Evolutionary conservation across 2,113 vertebrate species (phyloP).

Genomic region (Emydocephalus ijimae): DNA sequence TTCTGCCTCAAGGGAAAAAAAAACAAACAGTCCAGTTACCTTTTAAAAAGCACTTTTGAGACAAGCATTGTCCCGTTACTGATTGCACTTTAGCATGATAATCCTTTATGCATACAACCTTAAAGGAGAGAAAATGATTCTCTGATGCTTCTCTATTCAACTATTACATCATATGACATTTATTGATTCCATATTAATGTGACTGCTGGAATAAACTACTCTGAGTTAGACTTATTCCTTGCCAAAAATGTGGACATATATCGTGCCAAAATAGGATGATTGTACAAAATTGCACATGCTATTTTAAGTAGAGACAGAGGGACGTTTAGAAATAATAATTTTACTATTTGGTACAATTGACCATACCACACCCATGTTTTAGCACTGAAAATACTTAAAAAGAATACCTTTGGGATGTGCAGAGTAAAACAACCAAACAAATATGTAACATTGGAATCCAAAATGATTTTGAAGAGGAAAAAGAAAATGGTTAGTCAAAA

Average conservation of each 20-base stretch:
- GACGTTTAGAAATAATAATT: background rate
- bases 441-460: background rate
- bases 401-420: background rate
- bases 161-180: background rate
- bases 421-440: background rate
- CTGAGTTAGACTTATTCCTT: background rate
- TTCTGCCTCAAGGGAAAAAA: too few relatives aligned
- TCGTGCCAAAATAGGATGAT: background rate
- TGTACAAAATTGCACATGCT: background rate
- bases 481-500: background rate
- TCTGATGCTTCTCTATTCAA: background rate
- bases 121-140: background rate
- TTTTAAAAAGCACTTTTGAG: too few relatives aligned
- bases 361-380: background rate
- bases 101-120: background rate
- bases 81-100: background rate
- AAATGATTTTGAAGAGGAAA: background rate
- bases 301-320: background rate
- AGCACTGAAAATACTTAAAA: background rate
- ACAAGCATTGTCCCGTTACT: background rate
- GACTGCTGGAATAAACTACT: background rate
- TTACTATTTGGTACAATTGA: background rate
- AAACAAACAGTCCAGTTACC: too few relatives aligned
- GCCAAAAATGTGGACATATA: background rate
- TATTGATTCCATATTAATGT: background rate